These are phyloP conservation scores for Scaptomyza hsui DNA, from an alignment of 1,140 invertebrate species.

Conservation along the genomic window DNA sequence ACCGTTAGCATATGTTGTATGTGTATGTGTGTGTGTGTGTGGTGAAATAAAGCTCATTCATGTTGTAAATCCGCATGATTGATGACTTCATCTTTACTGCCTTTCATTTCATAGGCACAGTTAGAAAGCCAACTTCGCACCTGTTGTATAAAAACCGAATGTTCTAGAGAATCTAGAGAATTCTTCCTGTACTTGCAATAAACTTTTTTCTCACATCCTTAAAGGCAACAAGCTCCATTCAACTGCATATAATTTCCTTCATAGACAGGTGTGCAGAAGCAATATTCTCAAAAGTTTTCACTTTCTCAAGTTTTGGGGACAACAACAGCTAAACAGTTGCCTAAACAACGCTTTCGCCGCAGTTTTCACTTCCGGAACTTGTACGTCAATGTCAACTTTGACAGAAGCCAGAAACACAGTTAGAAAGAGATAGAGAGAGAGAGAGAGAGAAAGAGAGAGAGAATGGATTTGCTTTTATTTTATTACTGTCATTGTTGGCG, in stretches of 20 bases:
- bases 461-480: conserved; percentile 79
- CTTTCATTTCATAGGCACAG: conserved; percentile 32
- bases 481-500: conserved; percentile 76
- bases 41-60: conserved; percentile 32
- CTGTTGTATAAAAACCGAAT: conserved; percentile 54
- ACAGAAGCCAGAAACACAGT: conserved; percentile 53
- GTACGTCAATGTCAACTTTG: conserved; percentile 79
- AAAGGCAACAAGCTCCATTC: background rate
- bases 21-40: conserved; percentile 33
- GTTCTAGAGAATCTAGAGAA: too few species aligned
- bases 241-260: background rate
- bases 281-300: conserved; percentile 45
- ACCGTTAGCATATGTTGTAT: conserved; percentile 59
- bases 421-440: background rate
- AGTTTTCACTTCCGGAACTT: conserved; percentile 68
- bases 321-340: conserved; percentile 65
- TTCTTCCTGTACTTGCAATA: too few species aligned
- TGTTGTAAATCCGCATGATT: conserved; percentile 54
- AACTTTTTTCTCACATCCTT: background rate
- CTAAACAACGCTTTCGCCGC: conserved; percentile 52
- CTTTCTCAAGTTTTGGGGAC: conserved; percentile 4
- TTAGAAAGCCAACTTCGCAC: conserved; percentile 31
- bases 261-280: background rate
- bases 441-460: conserved; percentile 3
- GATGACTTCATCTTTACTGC: conserved; percentile 50